Conservation (phyloP, 2,113 vertebrate genomes). For the Oceanites oceanicus region DNA sequence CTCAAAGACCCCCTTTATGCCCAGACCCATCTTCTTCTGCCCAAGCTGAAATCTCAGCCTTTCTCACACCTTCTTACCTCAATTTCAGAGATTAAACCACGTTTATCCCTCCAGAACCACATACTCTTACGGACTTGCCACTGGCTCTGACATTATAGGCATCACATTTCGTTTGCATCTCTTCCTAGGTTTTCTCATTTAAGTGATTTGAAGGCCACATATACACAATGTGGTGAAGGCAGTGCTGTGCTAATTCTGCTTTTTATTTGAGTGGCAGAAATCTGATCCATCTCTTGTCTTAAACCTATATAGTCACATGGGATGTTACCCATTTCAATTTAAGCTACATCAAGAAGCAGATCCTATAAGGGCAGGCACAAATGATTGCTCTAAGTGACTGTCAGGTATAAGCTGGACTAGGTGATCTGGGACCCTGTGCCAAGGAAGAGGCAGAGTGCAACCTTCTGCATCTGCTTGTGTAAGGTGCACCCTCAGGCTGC, state of each 20-base stretch:
- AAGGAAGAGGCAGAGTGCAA: not conserved
- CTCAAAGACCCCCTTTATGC: not conserved
- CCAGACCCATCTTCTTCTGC: not conserved
- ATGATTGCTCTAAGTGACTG: not conserved
- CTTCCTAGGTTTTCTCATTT: not conserved
- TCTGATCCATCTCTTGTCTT: not conserved
- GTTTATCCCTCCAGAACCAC: not conserved
- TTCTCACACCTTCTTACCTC: not conserved
- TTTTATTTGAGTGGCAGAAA: not conserved
- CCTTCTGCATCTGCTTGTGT: not conserved
- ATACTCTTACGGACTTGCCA: not conserved
- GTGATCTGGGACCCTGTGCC: not conserved
- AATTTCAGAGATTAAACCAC: not conserved
- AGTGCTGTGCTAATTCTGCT: not conserved
- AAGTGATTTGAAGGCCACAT: not conserved
- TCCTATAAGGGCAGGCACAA: not conserved
- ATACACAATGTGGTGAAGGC: not conserved
- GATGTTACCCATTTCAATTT: not conserved
- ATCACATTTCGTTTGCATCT: not conserved
- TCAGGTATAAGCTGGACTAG: not conserved
- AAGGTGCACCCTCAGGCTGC: not conserved
- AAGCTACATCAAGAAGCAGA: not conserved
- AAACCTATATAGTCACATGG: not conserved
- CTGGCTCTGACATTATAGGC: not conserved
- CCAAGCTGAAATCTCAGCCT: not conserved